A percentile compares a stretch with the other conserved stretches of the same genome.
These are phyloP conservation scores for Prinia subflava DNA, from an alignment of 2,113 vertebrate species.

Conservation along the genomic window DNA sequence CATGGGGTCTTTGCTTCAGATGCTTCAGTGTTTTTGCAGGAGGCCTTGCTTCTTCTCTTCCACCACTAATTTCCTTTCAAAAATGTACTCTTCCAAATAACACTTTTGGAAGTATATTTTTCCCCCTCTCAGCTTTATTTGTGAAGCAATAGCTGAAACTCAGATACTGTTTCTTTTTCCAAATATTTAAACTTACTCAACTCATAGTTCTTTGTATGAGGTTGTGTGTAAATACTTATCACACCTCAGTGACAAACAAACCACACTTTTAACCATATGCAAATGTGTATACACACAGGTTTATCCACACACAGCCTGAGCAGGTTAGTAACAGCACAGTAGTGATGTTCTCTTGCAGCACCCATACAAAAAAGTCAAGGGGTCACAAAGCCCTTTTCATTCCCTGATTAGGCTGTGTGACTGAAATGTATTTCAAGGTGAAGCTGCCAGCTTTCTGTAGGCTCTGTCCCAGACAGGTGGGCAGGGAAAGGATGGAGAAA, in stretches of 20 bases:
- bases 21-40: not conserved
- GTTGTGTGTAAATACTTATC: not conserved
- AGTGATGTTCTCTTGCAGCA: not conserved
- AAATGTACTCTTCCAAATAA: not conserved
- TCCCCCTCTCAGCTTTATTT: not conserved
- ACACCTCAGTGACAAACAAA: not conserved
- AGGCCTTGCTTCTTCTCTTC: not conserved
- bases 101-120: not conserved
- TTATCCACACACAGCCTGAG: not conserved
- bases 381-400: not conserved
- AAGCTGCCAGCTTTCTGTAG: not conserved
- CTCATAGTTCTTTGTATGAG: not conserved
- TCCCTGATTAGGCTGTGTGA: not conserved
- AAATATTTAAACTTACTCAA: not conserved
- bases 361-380: not conserved
- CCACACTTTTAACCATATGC: not conserved
- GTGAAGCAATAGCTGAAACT: not conserved
- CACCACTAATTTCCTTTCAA: not conserved
- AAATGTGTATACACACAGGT: not conserved
- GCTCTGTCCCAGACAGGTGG: not conserved
- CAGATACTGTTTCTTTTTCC: not conserved
- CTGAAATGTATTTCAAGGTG: not conserved
- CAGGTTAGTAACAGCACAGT: not conserved
- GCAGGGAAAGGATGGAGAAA: not conserved
- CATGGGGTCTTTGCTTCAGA: not conserved